These are phyloP conservation scores for Leptopilina drosophilae DNA, from an alignment of 2,888 invertebrate genomes.

Conservation along the genomic window DNA sequence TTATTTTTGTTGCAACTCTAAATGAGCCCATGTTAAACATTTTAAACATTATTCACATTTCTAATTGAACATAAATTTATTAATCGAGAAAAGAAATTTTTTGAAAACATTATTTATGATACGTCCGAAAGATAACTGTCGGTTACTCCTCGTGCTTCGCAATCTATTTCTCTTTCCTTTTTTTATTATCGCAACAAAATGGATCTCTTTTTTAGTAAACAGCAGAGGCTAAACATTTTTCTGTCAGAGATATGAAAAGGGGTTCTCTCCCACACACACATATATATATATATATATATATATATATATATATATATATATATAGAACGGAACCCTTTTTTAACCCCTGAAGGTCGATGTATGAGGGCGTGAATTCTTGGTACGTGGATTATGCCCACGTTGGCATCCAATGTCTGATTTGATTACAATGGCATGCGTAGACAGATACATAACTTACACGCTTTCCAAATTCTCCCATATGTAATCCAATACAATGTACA, in stretches of 20 bases:
- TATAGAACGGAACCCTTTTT: conserved; percentile 3
- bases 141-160: neutral
- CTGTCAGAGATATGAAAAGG: conserved; percentile 31
- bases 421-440: conserved; percentile 28
- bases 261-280: conserved; percentile 22
- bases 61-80: too few relatives aligned
- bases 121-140: neutral
- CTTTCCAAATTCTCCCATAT: conserved; percentile 4
- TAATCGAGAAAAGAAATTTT: too few relatives aligned
- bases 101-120: conserved; percentile 13
- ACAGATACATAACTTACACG: conserved; percentile 1
- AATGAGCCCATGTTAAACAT: too few relatives aligned
- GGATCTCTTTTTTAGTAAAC: conserved; percentile 37
- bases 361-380: conserved; percentile 28
- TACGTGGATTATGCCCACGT: conserved; percentile 28
- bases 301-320: too few relatives aligned
- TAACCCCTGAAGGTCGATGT: conserved; percentile 1
- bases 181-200: conserved; percentile 9
- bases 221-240: conserved; percentile 13
- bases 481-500: too few relatives aligned
- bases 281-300: too few relatives aligned
- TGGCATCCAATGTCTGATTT: conserved; percentile 27
- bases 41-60: too few relatives aligned
- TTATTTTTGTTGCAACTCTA: too few relatives aligned
- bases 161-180: neutral